Percentiles rank a stretch among this genome's conserved stretches.
Conservation (phyloP, 2,888 invertebrate genomes). For the Rhagonycha lutea region DNA sequence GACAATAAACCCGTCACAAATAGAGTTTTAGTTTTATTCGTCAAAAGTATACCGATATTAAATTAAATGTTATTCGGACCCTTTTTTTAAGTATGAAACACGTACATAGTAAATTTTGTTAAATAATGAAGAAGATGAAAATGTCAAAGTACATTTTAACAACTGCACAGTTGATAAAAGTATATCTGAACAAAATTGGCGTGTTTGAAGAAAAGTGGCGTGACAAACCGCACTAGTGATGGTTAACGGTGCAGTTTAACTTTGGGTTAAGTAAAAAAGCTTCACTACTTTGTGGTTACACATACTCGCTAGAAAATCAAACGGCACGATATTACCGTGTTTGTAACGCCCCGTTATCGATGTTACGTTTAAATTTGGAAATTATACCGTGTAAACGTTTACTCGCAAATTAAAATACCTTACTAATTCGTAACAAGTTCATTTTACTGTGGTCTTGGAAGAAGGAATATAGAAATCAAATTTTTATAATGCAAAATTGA, state of each 20-base stretch:
- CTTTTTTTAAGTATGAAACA: background rate
- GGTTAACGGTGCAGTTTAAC: constrained; percentile 26
- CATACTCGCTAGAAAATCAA: constrained; percentile 31
- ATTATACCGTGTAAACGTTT: constrained; percentile 28
- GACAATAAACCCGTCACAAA: background rate
- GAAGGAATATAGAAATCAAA: background rate
- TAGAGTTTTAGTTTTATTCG: background rate
- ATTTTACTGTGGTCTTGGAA: background rate
- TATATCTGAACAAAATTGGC: constrained; percentile 24
- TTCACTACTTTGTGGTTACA: constrained; percentile 29
- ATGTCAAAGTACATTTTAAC: constrained; percentile 19
- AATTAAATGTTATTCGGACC: background rate
- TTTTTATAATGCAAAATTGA: background rate
- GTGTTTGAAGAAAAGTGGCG: constrained; percentile 26
- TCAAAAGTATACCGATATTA: background rate
- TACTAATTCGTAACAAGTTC: constrained; percentile 23
- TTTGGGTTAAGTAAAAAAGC: constrained; percentile 29
- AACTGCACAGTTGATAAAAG: constrained; percentile 24
- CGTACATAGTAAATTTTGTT: background rate
- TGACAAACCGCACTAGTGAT: constrained; percentile 29
- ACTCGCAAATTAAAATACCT: constrained; percentile 28
- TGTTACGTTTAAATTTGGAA: constrained; percentile 33
- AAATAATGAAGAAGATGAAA: constrained; percentile 26
- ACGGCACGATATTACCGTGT: constrained; percentile 33
- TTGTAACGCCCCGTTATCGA: constrained; percentile 30